Conservation (phyloP, 2,888 invertebrate genomes). For the Drosophila emarginata region DNA sequence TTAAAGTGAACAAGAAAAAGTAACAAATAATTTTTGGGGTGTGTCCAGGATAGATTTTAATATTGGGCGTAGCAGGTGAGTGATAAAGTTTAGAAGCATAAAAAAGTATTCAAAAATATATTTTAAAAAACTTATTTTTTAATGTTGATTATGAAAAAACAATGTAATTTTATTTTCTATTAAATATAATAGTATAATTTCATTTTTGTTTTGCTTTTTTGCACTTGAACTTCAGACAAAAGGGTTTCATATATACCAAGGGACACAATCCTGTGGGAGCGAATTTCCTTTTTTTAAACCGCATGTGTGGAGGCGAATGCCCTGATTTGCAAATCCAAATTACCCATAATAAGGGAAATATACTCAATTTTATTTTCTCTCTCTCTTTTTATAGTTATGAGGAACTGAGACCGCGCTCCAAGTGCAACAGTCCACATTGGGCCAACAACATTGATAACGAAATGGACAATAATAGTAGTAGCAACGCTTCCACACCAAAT, state of each 20-base stretch:
- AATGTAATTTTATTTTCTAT: neutral
- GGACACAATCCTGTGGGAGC: conserved; percentile 46
- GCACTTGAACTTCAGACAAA: conserved; percentile 73
- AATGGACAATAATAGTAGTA: conserved; percentile 48
- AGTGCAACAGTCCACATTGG: conserved; percentile 63
- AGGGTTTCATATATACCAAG: conserved; percentile 54
- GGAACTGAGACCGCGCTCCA: conserved; percentile 60
- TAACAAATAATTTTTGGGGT: conserved; percentile 27
- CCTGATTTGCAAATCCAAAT: conserved; percentile 43
- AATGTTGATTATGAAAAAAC: neutral
- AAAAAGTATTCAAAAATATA: neutral
- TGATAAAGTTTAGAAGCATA: conserved; percentile 35
- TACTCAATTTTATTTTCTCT: neutral
- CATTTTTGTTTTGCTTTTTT: conserved; percentile 40
- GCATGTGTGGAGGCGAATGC: conserved; percentile 36
- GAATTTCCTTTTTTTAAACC: conserved; percentile 54
- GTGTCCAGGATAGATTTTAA: conserved; percentile 40
- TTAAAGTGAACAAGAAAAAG: neutral
- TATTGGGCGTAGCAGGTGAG: conserved; percentile 64
- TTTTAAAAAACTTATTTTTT: neutral
- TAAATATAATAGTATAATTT: conserved; percentile 23
- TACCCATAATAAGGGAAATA: conserved; percentile 69
- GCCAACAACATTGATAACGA: conserved; percentile 43
- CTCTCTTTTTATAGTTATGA: conserved; percentile 50
- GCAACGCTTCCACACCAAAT: conserved; percentile 57